A percentile compares a stretch with the other conserved stretches of the same genome.
Conservation (phyloP, 2,888 invertebrate species). For the Blomia tropicalis region DNA sequence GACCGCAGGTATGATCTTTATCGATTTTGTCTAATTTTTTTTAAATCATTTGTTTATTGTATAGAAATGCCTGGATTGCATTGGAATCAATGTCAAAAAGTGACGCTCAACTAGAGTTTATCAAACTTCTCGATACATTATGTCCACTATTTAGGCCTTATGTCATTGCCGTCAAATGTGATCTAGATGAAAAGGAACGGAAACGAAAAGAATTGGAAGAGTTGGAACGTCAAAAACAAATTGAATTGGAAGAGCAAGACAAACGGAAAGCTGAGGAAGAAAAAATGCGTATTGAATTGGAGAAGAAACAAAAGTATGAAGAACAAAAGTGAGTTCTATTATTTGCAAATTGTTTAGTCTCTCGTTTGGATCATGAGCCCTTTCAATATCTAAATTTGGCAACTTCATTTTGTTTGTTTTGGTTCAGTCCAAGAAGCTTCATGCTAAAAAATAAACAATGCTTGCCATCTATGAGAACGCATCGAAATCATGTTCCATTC, state of each 20-base stretch:
- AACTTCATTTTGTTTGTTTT: too few species aligned
- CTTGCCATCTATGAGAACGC: too few species aligned
- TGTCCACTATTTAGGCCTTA: constrained; percentile 81
- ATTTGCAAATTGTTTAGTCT: background rate
- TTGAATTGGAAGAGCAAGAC: constrained; percentile 37
- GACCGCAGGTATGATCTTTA: constrained; percentile 50
- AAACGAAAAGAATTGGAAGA: constrained; percentile 32
- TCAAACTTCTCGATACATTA: constrained; percentile 63
- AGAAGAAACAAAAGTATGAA: constrained; percentile 34
- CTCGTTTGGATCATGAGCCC: background rate
- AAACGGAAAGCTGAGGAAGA: constrained; percentile 36
- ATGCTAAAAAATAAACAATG: too few species aligned
- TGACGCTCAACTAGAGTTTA: constrained; percentile 80
- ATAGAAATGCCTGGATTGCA: constrained; percentile 72
- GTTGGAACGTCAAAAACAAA: constrained; percentile 45
- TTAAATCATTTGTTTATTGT: constrained; percentile 14
- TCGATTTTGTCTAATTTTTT: background rate
- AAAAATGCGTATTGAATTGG: constrained; percentile 32
- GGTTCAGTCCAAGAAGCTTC: too few species aligned
- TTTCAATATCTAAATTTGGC: too few species aligned
- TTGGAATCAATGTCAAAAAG: constrained; percentile 67
- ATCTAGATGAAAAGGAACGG: constrained; percentile 58
- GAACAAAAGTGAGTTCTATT: constrained; percentile 30
- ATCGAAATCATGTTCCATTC: background rate
- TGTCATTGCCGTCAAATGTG: constrained; percentile 74